A percentile compares a stretch with the other conserved stretches of the same genome.
These are phyloP conservation scores for Stenolophus ochropezus DNA, from an alignment of 2,888 invertebrate genomes.

Conservation along the genomic window DNA sequence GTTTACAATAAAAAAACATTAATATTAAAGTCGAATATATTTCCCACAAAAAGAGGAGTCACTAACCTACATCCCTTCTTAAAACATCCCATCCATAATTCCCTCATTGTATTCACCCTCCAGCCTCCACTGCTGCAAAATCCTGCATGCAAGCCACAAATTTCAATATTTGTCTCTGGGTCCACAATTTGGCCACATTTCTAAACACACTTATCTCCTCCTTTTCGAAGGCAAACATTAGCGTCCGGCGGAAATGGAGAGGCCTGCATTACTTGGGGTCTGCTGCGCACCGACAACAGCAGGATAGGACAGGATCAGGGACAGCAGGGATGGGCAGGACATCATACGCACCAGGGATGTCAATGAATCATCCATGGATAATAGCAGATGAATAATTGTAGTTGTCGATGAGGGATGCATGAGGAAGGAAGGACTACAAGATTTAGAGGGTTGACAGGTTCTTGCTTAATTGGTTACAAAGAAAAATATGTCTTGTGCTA, in stretches of 20 bases:
- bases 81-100: neutral
- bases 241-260: conserved; percentile 31
- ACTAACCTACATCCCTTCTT: neutral
- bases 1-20: too few species aligned
- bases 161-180: neutral
- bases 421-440: too few species aligned
- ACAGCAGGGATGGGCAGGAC: neutral
- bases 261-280: conserved; percentile 23
- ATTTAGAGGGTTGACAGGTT: too few species aligned
- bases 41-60: too few species aligned
- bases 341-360: conserved; percentile 25
- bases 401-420: too few species aligned
- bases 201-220: conserved; percentile 32
- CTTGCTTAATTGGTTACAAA: too few species aligned
- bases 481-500: too few species aligned
- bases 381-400: neutral
- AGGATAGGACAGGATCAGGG: neutral
- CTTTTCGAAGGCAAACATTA: conserved; percentile 34
- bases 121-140: neutral
- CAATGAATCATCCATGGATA: conserved; percentile 26
- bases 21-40: too few species aligned
- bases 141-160: neutral
- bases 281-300: conserved; percentile 29
- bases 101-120: neutral
- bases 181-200: conserved; percentile 4